These are phyloP conservation scores for Pseudococcus jackbeardsleyi DNA, from an alignment of 2,888 invertebrate species.

Conservation along the genomic window DNA sequence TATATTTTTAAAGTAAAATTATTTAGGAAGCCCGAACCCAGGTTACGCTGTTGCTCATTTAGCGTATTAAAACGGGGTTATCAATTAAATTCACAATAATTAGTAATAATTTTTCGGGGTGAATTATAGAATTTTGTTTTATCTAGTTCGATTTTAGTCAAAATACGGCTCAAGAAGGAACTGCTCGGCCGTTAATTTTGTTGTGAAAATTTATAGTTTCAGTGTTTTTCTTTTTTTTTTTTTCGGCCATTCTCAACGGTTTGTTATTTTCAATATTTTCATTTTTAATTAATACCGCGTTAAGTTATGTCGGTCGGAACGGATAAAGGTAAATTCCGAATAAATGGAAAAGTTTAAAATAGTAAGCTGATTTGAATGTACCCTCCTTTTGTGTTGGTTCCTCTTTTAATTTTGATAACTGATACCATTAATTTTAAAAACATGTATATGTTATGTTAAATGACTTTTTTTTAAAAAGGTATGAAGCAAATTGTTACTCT, in stretches of 20 bases:
- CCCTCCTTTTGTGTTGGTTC: slow-evolving; percentile 16
- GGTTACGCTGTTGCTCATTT: slow-evolving; percentile 50
- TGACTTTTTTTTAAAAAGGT: slow-evolving; percentile 45
- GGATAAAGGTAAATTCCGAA: background rate
- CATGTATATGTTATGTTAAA: slow-evolving; percentile 46
- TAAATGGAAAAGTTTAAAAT: slow-evolving; percentile 24
- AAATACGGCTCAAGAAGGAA: background rate
- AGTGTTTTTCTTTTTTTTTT: slow-evolving; percentile 3
- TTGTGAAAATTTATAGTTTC: slow-evolving; percentile 20
- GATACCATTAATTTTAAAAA: slow-evolving; percentile 51
- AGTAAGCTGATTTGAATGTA: slow-evolving; percentile 39
- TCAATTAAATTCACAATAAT: slow-evolving; percentile 45
- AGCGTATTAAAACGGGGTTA: slow-evolving; percentile 23
- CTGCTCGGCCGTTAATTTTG: slow-evolving; percentile 11
- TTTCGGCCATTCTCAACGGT: background rate
- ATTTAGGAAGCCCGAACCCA: slow-evolving; percentile 16
- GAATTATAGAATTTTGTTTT: slow-evolving; percentile 25
- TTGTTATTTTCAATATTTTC: background rate
- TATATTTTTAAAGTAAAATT: slow-evolving; percentile 15
- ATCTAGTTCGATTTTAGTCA: slow-evolving; percentile 21
- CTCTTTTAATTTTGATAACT: slow-evolving; percentile 49
- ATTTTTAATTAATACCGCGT: background rate
- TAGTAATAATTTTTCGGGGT: slow-evolving; percentile 11
- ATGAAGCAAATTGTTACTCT: slow-evolving; percentile 52
- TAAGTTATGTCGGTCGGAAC: background rate